Percentiles rank a stretch among this genome's conserved stretches.
Evolutionary conservation across 2,797 vertebrate genomes (phyloP).

Genomic region (Triplophysa yarkandensis): DNA sequence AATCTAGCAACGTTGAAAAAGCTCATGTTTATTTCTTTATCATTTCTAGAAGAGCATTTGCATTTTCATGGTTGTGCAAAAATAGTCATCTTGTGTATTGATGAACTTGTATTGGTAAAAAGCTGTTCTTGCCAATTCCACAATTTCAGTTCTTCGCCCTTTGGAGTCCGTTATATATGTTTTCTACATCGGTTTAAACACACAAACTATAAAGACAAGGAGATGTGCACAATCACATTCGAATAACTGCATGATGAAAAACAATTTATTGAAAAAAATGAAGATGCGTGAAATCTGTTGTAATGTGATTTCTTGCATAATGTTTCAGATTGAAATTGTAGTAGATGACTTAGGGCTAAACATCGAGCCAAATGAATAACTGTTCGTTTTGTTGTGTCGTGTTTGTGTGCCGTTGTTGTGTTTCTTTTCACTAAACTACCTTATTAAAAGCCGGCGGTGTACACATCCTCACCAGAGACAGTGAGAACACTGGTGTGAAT

Average conservation of each 20-base stretch:
- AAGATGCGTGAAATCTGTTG: conserved; percentile 62
- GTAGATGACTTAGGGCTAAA: conserved; percentile 69
- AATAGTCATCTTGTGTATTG: conserved; percentile 30
- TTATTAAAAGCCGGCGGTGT: conserved; percentile 11
- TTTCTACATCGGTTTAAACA: conserved; percentile 58
- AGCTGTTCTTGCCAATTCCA: conserved; percentile 58
- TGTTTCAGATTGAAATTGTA: conserved; percentile 64
- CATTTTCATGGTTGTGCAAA: not conserved
- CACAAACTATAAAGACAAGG: conserved; percentile 28
- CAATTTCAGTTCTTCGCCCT: conserved; percentile 36
- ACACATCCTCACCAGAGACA: conserved; percentile 37
- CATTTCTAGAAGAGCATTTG: not conserved
- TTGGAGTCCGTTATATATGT: conserved; percentile 36
- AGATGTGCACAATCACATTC: conserved; percentile 56
- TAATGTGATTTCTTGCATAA: conserved; percentile 70
- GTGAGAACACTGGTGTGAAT: too few relatives aligned
- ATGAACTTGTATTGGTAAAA: conserved; percentile 54
- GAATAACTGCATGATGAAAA: conserved; percentile 75
- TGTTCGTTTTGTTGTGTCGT: conserved; percentile 71
- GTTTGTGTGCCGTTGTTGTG: conserved; percentile 71
- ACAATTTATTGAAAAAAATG: conserved; percentile 56
- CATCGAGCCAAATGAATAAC: conserved; percentile 51
- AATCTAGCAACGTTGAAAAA: not conserved
- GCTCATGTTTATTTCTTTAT: not conserved
- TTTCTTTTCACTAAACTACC: conserved; percentile 63